Conservation (phyloP, 2,113 vertebrate genomes). For the Python bivittatus region DNA sequence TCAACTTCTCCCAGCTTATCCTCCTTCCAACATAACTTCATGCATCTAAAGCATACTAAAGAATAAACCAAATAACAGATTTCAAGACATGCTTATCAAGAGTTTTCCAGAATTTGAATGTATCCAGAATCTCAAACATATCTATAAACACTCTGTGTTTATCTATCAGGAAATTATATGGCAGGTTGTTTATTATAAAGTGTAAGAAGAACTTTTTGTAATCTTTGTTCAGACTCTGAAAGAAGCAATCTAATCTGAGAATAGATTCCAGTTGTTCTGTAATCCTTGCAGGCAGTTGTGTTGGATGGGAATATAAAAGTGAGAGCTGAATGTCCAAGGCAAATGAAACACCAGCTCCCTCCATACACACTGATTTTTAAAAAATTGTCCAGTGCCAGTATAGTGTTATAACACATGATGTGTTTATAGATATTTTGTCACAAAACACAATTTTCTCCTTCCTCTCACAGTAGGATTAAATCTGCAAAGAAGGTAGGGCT, state of each 20-base stretch:
- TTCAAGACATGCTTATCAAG: neutral
- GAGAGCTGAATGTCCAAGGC: no score
- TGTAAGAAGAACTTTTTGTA: neutral
- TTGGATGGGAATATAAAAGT: neutral
- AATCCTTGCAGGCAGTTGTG: neutral
- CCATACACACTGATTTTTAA: neutral
- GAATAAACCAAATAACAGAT: neutral
- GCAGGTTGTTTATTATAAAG: neutral
- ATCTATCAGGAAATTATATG: neutral
- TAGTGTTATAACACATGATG: neutral
- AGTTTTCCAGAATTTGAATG: neutral
- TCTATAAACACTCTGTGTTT: neutral
- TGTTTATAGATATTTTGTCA: neutral
- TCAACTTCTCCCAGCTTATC: neutral
- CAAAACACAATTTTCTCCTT: neutral
- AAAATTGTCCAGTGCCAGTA: neutral
- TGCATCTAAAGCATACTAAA: neutral
- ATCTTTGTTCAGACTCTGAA: neutral
- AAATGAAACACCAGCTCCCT: neutral
- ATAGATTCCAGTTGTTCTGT: neutral
- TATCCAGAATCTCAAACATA: neutral
- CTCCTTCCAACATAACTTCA: neutral
- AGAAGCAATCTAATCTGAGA: neutral
- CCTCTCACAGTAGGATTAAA: no score
- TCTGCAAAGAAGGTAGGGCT: neutral